Percentiles rank a stretch among this genome's conserved stretches.
Conservation (phyloP, 2,797 vertebrate species). For the Eupleurogrammus muticus region DNA sequence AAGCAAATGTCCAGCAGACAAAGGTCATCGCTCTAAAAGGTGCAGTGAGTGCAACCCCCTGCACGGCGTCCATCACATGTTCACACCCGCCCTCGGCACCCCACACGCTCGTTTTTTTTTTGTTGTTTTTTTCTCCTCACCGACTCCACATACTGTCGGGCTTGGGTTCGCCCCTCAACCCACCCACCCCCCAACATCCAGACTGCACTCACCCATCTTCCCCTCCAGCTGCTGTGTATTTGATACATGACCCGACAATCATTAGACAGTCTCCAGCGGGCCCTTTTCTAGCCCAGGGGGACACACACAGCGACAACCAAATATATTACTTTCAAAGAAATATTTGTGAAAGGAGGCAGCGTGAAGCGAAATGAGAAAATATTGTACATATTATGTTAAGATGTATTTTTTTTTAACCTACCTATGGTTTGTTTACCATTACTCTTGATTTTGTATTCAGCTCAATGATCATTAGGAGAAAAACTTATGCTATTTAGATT, state of each 20-base stretch:
- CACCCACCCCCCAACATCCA: constrained; percentile 36
- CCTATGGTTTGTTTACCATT: neutral
- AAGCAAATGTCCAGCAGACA: constrained; percentile 30
- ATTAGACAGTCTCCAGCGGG: constrained; percentile 69
- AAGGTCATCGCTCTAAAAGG: constrained; percentile 53
- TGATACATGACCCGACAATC: constrained; percentile 76
- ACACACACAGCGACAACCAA: constrained; percentile 73
- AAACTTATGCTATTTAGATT: constrained; percentile 4
- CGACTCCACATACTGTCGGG: constrained; percentile 49
- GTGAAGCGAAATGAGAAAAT: constrained; percentile 12
- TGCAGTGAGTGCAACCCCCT: constrained; percentile 56
- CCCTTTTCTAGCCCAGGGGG: constrained; percentile 70
- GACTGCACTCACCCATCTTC: constrained; percentile 62
- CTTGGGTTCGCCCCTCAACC: too few relatives aligned
- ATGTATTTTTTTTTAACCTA: neutral
- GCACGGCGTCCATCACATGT: constrained; percentile 60
- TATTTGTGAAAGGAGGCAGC: constrained; percentile 77
- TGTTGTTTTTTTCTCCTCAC: too few relatives aligned
- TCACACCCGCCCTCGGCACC: constrained; percentile 54
- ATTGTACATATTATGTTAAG: constrained; percentile 7
- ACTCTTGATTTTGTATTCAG: neutral
- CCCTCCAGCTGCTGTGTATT: constrained; percentile 79
- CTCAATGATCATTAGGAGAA: neutral
- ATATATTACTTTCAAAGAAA: constrained; percentile 76
- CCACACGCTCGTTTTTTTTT: constrained; percentile 52